Percentiles rank a stretch among this genome's conserved stretches.
Conservation (phyloP, 2,113 vertebrate genomes). For the Dolichotis patagonum region DNA sequence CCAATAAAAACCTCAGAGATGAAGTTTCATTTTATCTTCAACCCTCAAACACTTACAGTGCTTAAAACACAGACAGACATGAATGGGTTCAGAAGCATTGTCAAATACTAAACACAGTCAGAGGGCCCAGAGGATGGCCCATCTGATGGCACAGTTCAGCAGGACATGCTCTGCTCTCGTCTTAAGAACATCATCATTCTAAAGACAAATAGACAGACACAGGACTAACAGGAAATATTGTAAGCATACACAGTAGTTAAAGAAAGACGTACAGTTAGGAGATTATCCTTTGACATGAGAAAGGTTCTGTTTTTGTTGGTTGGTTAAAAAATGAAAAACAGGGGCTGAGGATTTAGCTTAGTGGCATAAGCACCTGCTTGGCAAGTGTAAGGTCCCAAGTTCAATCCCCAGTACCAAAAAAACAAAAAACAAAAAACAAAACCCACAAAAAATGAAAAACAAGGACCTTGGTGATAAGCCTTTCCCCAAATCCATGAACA, state of each 20-base stretch:
- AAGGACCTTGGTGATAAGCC: neutral
- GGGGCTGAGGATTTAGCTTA: no score
- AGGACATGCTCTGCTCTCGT: neutral
- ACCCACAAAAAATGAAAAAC: no score
- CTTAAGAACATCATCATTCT: neutral
- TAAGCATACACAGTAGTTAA: neutral
- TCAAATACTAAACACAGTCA: neutral
- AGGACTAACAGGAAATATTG: slow-evolving; percentile 29
- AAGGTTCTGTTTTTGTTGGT: neutral
- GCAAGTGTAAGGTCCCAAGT: no score
- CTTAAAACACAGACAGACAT: neutral
- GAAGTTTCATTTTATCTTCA: neutral
- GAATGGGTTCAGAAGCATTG: neutral
- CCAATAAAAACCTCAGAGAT: neutral
- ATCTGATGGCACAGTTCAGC: neutral
- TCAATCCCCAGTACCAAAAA: no score
- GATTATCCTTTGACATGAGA: neutral
- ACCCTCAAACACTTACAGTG: neutral
- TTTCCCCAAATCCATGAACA: neutral
- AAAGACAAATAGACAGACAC: slow-evolving; percentile 27
- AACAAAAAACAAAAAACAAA: no score
- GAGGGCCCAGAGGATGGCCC: neutral
- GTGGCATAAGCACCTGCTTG: no score
- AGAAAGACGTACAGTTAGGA: neutral
- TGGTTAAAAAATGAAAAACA: neutral